Evolutionary conservation across 2,888 invertebrate genomes (phyloP).

Genomic region (Hirtodrosophila cameraria): DNA sequence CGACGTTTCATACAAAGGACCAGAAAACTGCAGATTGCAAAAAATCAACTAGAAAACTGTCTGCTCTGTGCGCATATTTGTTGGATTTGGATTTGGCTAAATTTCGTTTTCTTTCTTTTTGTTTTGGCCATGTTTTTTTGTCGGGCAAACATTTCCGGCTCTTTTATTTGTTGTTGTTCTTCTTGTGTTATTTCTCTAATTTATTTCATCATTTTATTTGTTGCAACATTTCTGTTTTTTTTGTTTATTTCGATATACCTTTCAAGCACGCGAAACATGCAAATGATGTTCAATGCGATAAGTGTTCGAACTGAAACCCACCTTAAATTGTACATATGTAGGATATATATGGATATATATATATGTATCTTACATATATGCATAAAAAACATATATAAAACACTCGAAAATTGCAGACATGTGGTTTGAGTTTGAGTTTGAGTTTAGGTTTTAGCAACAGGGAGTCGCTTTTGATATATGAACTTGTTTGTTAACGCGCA

Average conservation of each 20-base stretch:
- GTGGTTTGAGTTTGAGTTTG: too few relatives aligned
- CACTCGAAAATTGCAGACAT: conserved; percentile 73
- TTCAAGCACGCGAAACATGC: conserved; percentile 68
- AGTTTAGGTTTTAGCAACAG: conserved; percentile 12
- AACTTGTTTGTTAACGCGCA: conserved; percentile 67
- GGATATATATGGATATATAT: conserved; percentile 1
- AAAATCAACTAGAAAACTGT: conserved; percentile 71
- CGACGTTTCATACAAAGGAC: conserved; percentile 71
- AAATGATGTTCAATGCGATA: conserved; percentile 78
- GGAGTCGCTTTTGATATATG: conserved; percentile 68
- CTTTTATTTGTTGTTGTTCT: conserved; percentile 25
- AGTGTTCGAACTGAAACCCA: conserved; percentile 59
- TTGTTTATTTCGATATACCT: conserved; percentile 16
- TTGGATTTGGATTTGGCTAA: conserved; percentile 42
- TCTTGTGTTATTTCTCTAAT: conserved; percentile 76
- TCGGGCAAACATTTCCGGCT: conserved; percentile 67
- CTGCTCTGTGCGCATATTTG: conserved; percentile 60
- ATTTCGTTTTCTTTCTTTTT: conserved; percentile 6
- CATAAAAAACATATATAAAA: conserved; percentile 41
- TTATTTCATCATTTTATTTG: conserved; percentile 80
- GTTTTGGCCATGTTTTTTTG: conserved; percentile 37
- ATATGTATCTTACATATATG: conserved; percentile 5
- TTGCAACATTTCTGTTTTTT: conserved; percentile 43
- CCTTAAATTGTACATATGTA: background rate
- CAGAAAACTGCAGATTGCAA: conserved; percentile 78